Percentiles rank a stretch among this genome's conserved stretches.
These are phyloP conservation scores for Armadillidium nasatum DNA, from an alignment of 1,140 invertebrate species.

Conservation along the genomic window DNA sequence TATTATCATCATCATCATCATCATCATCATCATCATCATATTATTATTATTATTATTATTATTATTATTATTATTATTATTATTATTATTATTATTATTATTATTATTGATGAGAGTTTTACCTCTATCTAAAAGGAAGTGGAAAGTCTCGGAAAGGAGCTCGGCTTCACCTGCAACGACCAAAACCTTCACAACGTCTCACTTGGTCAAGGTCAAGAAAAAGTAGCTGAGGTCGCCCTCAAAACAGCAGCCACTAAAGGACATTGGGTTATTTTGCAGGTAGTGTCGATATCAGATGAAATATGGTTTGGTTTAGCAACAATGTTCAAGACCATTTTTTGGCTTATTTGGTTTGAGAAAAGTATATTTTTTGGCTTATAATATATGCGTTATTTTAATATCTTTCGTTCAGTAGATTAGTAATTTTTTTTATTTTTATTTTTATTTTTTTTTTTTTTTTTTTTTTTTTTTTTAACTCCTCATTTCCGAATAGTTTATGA, in stretches of 20 bases:
- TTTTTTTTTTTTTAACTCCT: no score
- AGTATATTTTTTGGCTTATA: no score
- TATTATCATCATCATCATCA: no score
- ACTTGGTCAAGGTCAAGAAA: conserved; percentile 93
- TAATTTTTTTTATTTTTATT: no score
- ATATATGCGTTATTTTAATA: no score
- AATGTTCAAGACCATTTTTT: neutral
- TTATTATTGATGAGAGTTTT: neutral
- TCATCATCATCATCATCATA: no score
- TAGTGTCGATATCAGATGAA: conserved; percentile 45
- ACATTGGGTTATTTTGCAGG: conserved; percentile 91
- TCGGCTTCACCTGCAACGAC: conserved; percentile 73
- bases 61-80: no score
- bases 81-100: no score
- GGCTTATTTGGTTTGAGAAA: neutral
- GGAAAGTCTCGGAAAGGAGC: conserved; percentile 75
- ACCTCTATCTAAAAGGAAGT: conserved; percentile 62
- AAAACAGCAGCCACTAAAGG: conserved; percentile 76
- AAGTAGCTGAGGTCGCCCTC: conserved; percentile 87
- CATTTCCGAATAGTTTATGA: no score
- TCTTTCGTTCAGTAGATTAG: no score
- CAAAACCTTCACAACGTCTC: conserved; percentile 94
- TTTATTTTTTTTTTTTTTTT: no score
- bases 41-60: no score
- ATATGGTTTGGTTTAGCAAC: neutral